Conservation (phyloP, 1,140 invertebrate genomes). For the Diorhabda elongata region DNA sequence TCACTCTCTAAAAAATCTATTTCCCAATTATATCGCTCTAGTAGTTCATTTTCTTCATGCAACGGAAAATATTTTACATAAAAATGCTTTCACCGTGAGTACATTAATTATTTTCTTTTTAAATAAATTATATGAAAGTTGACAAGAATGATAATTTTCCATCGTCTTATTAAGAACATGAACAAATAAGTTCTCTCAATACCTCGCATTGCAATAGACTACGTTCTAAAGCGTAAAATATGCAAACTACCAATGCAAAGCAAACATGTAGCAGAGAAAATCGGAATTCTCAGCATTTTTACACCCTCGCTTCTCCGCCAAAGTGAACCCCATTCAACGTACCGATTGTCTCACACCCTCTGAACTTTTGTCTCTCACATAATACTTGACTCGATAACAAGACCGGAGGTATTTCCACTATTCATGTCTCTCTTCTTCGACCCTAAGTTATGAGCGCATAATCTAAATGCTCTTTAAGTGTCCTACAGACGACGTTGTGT, state of each 20-base stretch:
- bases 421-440: not conserved
- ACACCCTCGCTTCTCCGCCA: not conserved
- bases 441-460: not conserved
- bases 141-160: too few relatives aligned
- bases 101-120: too few relatives aligned
- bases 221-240: not conserved
- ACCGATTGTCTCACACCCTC: conserved; percentile 1
- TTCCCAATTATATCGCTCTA: too few relatives aligned
- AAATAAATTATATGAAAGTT: too few relatives aligned
- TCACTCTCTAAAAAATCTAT: too few relatives aligned
- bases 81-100: too few relatives aligned
- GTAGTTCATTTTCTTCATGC: too few relatives aligned
- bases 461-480: not conserved
- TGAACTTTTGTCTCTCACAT: conserved; percentile 2
- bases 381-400: not conserved
- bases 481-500: not conserved
- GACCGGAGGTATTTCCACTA: not conserved
- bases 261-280: not conserved
- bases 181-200: too few relatives aligned
- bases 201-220: too few relatives aligned
- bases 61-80: too few relatives aligned
- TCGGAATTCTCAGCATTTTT: not conserved
- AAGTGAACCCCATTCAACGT: not conserved
- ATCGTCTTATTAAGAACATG: too few relatives aligned
- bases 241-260: not conserved